Percentiles rank a stretch among this genome's conserved stretches.
phyloP scores from a whole-genome alignment of 92 coral and sea anemone species.

The Phenganax stokvisi region DNA sequence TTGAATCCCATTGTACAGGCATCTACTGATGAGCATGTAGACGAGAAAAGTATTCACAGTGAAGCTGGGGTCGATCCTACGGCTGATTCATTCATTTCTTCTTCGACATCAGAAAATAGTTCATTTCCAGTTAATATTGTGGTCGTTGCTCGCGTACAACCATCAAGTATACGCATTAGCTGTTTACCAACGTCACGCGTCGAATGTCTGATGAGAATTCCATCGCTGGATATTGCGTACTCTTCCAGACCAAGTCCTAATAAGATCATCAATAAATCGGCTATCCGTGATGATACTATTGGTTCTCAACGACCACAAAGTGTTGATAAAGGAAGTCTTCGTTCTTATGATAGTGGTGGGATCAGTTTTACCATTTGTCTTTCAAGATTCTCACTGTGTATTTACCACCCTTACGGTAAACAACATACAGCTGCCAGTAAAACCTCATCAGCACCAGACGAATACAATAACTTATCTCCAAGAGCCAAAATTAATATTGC shows the following conservation, averaged over 20 bases:
- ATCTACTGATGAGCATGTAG: constrained; percentile 51
- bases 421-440: constrained; percentile 73
- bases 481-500: constrained; percentile 59
- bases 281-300: constrained; percentile 38
- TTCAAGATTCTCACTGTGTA: constrained; percentile 89
- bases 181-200: constrained; percentile 94
- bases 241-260: constrained; percentile 94
- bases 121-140: constrained; percentile 97
- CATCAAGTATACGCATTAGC: constrained; percentile 89
- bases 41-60: constrained; percentile 61
- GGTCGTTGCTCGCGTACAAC: constrained; percentile 86
- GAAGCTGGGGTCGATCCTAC: constrained; percentile 66
- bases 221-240: constrained; percentile 86
- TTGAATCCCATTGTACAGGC: constrained; percentile 85
- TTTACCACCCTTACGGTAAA: constrained; percentile 95
- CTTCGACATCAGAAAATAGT: constrained; percentile 88
- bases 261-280: constrained; percentile 47
- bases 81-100: constrained; percentile 79
- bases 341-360: constrained; percentile 77
- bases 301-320: constrained; percentile 47
- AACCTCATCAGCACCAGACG: constrained; percentile 60
- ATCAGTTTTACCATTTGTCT: constrained; percentile 91
- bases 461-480: constrained; percentile 52
- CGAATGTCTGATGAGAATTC: constrained; percentile 91
- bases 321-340: constrained; percentile 36